A percentile compares a stretch with the other conserved stretches of the same genome.
Conservation (phyloP, 2,888 invertebrate species). For the Xestia rhomboidea region DNA sequence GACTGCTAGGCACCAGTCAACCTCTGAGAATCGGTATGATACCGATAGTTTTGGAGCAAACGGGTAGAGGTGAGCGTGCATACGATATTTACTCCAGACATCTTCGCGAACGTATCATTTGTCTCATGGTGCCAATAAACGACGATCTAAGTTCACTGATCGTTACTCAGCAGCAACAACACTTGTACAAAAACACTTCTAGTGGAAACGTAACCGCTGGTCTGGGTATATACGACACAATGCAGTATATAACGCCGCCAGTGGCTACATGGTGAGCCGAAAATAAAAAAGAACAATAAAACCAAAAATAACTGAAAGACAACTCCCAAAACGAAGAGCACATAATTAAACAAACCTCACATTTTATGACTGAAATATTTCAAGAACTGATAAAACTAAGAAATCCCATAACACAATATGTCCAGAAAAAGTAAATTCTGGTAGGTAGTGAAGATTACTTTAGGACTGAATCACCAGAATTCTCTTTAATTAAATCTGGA, state of each 20-base stretch:
- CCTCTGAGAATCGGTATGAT: conserved; percentile 90
- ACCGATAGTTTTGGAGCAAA: conserved; percentile 99
- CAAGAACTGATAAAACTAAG: conserved; percentile 84
- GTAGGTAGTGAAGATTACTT: conserved; percentile 86
- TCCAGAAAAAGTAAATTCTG: conserved; percentile 75
- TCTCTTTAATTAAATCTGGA: no score
- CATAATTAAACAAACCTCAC: conserved; percentile 73
- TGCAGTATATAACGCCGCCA: conserved; percentile 99
- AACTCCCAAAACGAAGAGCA: conserved; percentile 79
- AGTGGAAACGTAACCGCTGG: conserved; percentile 99
- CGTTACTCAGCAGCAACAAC: conserved; percentile 98
- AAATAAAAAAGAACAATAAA: conserved; percentile 78
- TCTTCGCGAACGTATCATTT: conserved; percentile 98
- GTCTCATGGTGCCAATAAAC: conserved; percentile 98
- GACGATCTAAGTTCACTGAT: conserved; percentile 98
- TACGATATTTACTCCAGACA: conserved; percentile 99
- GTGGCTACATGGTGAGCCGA: conserved; percentile 97
- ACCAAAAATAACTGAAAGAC: conserved; percentile 79
- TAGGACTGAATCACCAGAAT: conserved; percentile 81
- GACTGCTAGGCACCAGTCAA: conserved; percentile 74
- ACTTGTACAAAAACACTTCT: conserved; percentile 98
- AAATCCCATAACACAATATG: conserved; percentile 67
- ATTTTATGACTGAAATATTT: conserved; percentile 83
- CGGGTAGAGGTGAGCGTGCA: conserved; percentile 98
- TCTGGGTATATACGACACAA: conserved; percentile 99